Evolutionary conservation across 1,140 invertebrate species (phyloP).

Genomic region (Vanessa tameamea): DNA sequence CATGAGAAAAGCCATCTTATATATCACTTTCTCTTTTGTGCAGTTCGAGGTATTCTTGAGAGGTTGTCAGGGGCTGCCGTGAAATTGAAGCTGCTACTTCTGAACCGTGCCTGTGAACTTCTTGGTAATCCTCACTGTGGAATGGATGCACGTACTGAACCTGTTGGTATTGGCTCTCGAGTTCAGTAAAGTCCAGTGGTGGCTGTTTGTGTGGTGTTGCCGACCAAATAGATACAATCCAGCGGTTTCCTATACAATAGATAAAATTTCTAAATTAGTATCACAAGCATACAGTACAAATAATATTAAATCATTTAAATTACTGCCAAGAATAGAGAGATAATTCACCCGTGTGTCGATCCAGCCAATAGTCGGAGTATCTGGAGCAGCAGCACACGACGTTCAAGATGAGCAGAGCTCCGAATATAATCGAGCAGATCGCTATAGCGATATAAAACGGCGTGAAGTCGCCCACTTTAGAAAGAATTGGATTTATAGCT

Average conservation of each 20-base stretch:
- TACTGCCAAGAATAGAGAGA: neutral
- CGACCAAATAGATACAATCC: conserved; percentile 91
- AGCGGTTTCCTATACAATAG: conserved; percentile 85
- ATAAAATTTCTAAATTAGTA: too few species aligned
- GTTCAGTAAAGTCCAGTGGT: conserved; percentile 89
- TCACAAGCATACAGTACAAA: too few species aligned
- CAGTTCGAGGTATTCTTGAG: conserved; percentile 86
- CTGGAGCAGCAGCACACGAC: conserved; percentile 89
- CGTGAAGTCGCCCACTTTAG: conserved; percentile 82
- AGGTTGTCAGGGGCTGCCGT: conserved; percentile 64
- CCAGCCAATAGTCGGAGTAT: conserved; percentile 89
- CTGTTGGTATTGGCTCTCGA: conserved; percentile 80
- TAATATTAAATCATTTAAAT: too few species aligned
- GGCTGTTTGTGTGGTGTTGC: conserved; percentile 90
- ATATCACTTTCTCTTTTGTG: conserved; percentile 92
- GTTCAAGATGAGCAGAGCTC: conserved; percentile 87
- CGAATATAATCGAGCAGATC: conserved; percentile 87
- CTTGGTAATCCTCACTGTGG: conserved; percentile 55
- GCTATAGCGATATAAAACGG: conserved; percentile 90
- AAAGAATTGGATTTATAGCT: conserved; percentile 60
- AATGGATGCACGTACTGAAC: conserved; percentile 59
- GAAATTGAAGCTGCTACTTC: conserved; percentile 62
- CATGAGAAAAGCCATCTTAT: conserved; percentile 87
- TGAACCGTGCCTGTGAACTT: conserved; percentile 50
- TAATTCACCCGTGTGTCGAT: conserved; percentile 87